Percentiles rank a stretch among this genome's conserved stretches.
Conservation (phyloP, 2,113 vertebrate species). For the Coptodon rendalli region DNA sequence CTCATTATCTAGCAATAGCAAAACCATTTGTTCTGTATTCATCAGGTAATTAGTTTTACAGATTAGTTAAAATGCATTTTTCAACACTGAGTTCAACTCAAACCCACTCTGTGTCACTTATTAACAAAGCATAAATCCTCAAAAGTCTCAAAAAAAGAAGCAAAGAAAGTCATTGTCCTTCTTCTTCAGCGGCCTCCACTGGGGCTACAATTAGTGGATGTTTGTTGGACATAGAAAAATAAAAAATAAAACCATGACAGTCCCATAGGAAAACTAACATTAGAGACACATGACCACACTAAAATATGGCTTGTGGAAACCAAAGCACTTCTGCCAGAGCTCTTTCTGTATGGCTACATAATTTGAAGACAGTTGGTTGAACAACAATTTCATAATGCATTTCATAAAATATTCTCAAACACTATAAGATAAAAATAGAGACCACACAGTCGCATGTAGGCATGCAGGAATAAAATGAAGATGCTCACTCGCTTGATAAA, state of each 20-base stretch:
- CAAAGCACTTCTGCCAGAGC: not conserved
- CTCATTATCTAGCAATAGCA: not conserved
- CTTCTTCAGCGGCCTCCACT: constrained; percentile 4
- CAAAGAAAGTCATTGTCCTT: not conserved
- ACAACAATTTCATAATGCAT: not conserved
- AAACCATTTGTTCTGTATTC: constrained; percentile 19
- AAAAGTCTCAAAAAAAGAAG: not conserved
- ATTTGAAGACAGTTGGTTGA: not conserved
- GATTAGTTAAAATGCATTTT: constrained; percentile 30
- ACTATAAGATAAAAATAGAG: not conserved
- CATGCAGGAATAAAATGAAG: not conserved
- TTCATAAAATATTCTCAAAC: not conserved
- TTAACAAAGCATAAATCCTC: not conserved
- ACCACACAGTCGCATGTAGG: not conserved
- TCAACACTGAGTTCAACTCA: not conserved
- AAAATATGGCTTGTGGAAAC: not conserved
- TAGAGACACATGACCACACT: not conserved
- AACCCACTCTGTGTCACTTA: not conserved
- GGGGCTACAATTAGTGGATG: constrained; percentile 31
- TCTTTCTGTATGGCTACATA: not conserved
- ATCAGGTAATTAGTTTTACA: constrained; percentile 18
- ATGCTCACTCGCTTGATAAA: not conserved
- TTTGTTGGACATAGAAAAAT: not conserved
- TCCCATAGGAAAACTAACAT: not conserved
- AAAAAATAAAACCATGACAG: not conserved